A percentile compares a stretch with the other conserved stretches of the same genome.
phyloP scores from a whole-genome alignment of 2,888 invertebrate genomes.

The Xanthia icteritia region DNA sequence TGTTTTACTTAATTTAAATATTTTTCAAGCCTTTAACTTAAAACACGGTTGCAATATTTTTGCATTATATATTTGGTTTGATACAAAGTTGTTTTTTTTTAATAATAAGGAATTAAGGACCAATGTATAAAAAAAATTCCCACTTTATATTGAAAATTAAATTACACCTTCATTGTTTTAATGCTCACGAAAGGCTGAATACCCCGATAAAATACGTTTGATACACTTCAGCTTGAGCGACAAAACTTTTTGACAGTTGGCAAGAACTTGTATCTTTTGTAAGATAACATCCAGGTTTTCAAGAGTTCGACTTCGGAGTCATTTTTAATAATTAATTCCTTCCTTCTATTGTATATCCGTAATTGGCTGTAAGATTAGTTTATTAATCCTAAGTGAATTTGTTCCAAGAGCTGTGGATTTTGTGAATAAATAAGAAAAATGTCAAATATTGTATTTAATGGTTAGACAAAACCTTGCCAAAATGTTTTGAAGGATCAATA shows the following conservation, averaged over 20 bases:
- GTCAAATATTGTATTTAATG: not conserved
- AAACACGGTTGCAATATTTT: not conserved
- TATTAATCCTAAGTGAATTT: too few species aligned
- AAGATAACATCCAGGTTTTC: conserved; percentile 23
- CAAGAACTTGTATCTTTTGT: conserved; percentile 16
- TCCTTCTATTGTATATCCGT: too few species aligned
- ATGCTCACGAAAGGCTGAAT: conserved; percentile 3
- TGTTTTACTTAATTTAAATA: not conserved
- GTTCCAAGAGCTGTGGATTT: too few species aligned
- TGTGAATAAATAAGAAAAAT: too few species aligned
- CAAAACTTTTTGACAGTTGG: conserved; percentile 40
- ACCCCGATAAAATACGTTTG: conserved; percentile 7
- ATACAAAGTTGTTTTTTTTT: not conserved
- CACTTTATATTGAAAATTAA: not conserved
- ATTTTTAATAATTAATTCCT: conserved; percentile 20
- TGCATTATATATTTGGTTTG: not conserved
- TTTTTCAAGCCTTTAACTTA: not conserved
- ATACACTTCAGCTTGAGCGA: not conserved
- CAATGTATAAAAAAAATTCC: too few species aligned
- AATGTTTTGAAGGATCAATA: not conserved
- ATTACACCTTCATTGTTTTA: not conserved
- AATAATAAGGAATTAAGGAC: not conserved
- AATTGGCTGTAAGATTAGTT: too few species aligned
- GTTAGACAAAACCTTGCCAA: not conserved
- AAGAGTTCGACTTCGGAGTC: conserved; percentile 25